phyloP scores from a whole-genome alignment of 2,113 vertebrate species.

The Anhinga anhinga region DNA sequence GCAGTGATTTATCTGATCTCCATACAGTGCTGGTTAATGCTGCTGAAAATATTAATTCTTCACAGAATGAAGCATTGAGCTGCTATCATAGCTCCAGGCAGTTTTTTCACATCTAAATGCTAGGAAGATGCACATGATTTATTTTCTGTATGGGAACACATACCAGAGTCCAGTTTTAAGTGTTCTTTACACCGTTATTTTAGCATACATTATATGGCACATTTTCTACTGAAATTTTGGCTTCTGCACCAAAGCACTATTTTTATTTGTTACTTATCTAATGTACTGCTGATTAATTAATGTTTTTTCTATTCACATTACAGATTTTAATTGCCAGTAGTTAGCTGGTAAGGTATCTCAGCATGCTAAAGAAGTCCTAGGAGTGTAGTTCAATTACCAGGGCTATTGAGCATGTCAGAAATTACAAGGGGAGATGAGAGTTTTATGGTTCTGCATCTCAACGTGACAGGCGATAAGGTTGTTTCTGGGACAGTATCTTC shows the following conservation, averaged over 20 bases:
- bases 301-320: slow-evolving; percentile 57
- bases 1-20: slow-evolving; percentile 71
- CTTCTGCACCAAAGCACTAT: slow-evolving; percentile 33
- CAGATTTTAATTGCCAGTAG: slow-evolving; percentile 69
- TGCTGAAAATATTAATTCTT: slow-evolving; percentile 74
- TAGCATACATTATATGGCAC: neutral
- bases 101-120: slow-evolving; percentile 52
- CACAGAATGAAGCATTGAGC: slow-evolving; percentile 63
- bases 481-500: slow-evolving; percentile 48
- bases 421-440: slow-evolving; percentile 33
- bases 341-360: slow-evolving; percentile 58
- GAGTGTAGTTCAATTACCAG: slow-evolving; percentile 55
- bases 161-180: slow-evolving; percentile 57
- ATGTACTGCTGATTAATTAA: slow-evolving; percentile 62
- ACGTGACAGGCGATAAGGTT: slow-evolving; percentile 51
- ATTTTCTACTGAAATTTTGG: slow-evolving; percentile 61
- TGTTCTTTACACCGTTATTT: slow-evolving; percentile 41
- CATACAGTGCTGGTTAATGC: slow-evolving; percentile 64
- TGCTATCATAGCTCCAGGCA: slow-evolving; percentile 65
- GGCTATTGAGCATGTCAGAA: slow-evolving; percentile 52
- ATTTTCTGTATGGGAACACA: slow-evolving; percentile 57
- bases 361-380: slow-evolving; percentile 40
- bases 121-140: slow-evolving; percentile 19
- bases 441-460: slow-evolving; percentile 65
- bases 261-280: slow-evolving; percentile 58